Evolutionary conservation across 2,113 vertebrate species (phyloP).

Genomic region (Collichthys lucidus): DNA sequence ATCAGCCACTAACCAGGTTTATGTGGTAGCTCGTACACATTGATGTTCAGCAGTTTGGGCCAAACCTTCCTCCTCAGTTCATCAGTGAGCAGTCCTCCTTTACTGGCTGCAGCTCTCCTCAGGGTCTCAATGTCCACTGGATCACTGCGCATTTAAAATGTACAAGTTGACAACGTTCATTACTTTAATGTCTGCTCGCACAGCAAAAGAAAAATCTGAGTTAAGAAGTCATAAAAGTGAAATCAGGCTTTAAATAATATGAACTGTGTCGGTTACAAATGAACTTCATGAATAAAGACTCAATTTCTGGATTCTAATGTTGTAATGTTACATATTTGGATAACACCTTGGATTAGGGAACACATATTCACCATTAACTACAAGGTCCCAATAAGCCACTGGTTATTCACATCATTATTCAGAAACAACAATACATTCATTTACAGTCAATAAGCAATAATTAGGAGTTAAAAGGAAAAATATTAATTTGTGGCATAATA

Average conservation of each 20-base stretch:
- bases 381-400: too few species aligned
- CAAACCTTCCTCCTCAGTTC: constrained; percentile 84
- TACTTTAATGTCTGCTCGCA: neutral
- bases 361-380: too few species aligned
- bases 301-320: too few species aligned
- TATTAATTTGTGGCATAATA: too few species aligned
- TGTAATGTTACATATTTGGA: neutral
- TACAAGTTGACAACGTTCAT: neutral
- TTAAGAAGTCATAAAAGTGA: too few species aligned
- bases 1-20: constrained; percentile 72
- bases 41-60: constrained; percentile 85
- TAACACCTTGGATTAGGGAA: neutral
- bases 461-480: too few species aligned
- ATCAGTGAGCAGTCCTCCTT: constrained; percentile 86
- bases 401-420: too few species aligned
- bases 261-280: neutral
- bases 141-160: constrained; percentile 75
- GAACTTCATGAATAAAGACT: too few species aligned
- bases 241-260: neutral
- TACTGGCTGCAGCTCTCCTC: constrained; percentile 79
- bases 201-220: neutral
- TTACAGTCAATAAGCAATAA: too few species aligned
- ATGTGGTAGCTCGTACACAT: constrained; percentile 83
- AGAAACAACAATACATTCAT: too few species aligned
- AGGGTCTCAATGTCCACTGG: constrained; percentile 87